These are phyloP conservation scores for Mionectes olivaceus DNA, from an alignment of 2,797 vertebrate species.

Conservation along the genomic window DNA sequence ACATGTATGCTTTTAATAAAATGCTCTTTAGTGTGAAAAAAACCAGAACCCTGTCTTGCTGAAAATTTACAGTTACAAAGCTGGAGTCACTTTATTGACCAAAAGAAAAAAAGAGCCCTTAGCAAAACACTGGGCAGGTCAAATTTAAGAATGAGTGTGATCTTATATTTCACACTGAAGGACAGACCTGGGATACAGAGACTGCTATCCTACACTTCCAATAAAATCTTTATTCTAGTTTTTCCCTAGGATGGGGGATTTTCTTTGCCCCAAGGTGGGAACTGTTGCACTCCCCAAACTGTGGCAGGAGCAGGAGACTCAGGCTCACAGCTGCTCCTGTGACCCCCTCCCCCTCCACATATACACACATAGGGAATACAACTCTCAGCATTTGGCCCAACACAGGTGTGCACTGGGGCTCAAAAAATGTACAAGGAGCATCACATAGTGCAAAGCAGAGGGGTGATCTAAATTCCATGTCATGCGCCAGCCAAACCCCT, in stretches of 20 bases:
- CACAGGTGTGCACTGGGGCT: rapidly evolving
- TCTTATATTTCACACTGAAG: neutral
- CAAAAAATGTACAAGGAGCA: neutral
- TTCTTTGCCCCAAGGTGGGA: neutral
- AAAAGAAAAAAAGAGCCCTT: neutral
- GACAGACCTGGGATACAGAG: neutral
- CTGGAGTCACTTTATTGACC: neutral
- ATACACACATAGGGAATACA: neutral
- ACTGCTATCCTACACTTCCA: neutral
- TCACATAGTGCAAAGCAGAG: neutral
- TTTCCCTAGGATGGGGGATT: neutral
- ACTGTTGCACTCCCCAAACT: neutral
- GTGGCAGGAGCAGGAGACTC: neutral
- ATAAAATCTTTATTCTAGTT: neutral
- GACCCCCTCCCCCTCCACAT: neutral
- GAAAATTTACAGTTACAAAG: neutral
- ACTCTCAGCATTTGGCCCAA: neutral
- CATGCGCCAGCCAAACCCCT: neutral
- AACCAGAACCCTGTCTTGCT: neutral
- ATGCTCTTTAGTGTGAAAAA: neutral
- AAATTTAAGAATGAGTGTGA: neutral
- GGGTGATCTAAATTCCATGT: neutral
- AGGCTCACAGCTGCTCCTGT: neutral
- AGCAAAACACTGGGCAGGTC: neutral
- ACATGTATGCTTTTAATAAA: neutral